A percentile compares a stretch with the other conserved stretches of the same genome.
Evolutionary conservation across 2,888 invertebrate genomes (phyloP).

Genomic region (Acanthoscelides obtectus): DNA sequence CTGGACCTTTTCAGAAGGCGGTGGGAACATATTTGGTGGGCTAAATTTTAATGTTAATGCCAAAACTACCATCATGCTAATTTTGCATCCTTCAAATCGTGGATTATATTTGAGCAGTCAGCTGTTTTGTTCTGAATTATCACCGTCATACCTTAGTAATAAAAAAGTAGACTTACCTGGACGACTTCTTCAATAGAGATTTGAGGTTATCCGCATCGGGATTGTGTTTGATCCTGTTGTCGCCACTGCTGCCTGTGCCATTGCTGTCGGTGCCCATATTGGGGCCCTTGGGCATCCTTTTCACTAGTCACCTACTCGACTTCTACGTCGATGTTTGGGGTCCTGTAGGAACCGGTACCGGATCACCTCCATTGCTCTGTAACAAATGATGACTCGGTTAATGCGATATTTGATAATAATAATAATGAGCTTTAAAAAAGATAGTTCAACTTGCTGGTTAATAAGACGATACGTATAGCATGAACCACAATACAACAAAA

Average conservation of each 20-base stretch:
- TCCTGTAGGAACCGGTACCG: not conserved
- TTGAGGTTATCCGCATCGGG: conserved; percentile 62
- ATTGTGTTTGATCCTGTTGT: conserved; percentile 49
- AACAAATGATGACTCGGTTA: not conserved
- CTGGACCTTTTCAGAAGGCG: too few species aligned
- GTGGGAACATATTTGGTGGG: too few species aligned
- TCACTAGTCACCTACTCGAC: not conserved
- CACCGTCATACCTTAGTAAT: not conserved
- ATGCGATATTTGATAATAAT: too few species aligned
- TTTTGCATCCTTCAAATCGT: too few species aligned
- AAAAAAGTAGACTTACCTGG: conserved; percentile 50
- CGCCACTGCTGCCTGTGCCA: conserved; percentile 42
- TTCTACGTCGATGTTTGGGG: not conserved
- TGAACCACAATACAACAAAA: too few species aligned
- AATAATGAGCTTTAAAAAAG: too few species aligned
- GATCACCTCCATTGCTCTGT: not conserved
- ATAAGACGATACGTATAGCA: too few species aligned
- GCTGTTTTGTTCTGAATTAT: too few species aligned
- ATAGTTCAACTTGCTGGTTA: too few species aligned
- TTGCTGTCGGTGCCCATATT: conserved; percentile 24
- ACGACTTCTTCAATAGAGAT: conserved; percentile 71
- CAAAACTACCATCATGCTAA: too few species aligned
- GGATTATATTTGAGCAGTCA: too few species aligned
- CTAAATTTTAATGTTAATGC: too few species aligned
- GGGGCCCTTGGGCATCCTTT: not conserved